Conservation (phyloP, 2,888 invertebrate genomes). For the Tridacna crocea region DNA sequence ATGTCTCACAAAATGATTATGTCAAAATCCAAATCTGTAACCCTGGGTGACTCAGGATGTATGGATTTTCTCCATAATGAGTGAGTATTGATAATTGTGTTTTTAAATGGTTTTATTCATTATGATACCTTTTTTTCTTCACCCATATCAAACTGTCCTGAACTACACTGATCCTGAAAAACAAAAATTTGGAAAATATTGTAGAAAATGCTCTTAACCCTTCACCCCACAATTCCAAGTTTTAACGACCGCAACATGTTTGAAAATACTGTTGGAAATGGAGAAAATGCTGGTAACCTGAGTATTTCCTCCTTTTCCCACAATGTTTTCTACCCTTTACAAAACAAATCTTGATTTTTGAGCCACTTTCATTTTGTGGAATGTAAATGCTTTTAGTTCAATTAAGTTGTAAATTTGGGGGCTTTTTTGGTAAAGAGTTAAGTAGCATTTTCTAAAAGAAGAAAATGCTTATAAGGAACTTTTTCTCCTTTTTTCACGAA, state of each 20-base stretch:
- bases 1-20: neutral
- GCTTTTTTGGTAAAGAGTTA: too few relatives aligned
- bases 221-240: neutral
- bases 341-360: too few relatives aligned
- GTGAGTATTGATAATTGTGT: neutral
- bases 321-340: too few relatives aligned
- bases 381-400: too few relatives aligned
- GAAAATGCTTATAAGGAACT: too few relatives aligned
- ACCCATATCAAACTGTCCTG: neutral
- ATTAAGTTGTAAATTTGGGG: too few relatives aligned
- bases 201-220: constrained; percentile 1
- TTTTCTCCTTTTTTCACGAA: too few relatives aligned
- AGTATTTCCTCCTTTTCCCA: too few relatives aligned
- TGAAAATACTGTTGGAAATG: neutral
- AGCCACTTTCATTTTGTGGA: too few relatives aligned
- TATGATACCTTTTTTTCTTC: neutral
- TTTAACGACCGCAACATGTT: too few relatives aligned
- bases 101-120: neutral
- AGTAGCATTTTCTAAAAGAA: too few relatives aligned
- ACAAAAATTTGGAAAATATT: neutral
- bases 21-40: constrained; percentile 12
- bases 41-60: neutral
- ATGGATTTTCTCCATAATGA: neutral
- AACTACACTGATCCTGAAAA: neutral
- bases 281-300: neutral